These are phyloP conservation scores for Dryobota labecula DNA, from an alignment of 2,888 invertebrate species.

Conservation along the genomic window DNA sequence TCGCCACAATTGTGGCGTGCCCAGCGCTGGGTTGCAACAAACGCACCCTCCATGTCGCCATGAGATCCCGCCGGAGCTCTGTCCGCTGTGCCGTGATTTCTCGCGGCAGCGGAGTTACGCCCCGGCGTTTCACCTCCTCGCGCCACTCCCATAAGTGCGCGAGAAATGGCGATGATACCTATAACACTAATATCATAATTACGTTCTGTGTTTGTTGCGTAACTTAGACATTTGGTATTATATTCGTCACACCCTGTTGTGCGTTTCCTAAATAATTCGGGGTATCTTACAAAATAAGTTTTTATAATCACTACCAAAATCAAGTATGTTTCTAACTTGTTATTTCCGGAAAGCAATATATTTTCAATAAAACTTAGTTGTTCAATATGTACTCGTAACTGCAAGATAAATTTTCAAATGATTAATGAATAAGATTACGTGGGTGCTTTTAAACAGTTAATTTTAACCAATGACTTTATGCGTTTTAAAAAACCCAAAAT, in stretches of 20 bases:
- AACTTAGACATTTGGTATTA: neutral
- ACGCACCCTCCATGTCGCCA: too few species aligned
- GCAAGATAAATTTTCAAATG: neutral
- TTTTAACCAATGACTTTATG: neutral
- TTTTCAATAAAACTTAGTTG: slow-evolving; percentile 23
- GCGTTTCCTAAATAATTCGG: neutral
- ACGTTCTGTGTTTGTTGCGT: slow-evolving; percentile 8
- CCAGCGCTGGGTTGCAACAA: too few species aligned
- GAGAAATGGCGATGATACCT: slow-evolving; percentile 3
- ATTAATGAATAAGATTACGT: neutral
- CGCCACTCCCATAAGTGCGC: too few species aligned
- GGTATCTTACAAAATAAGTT: neutral
- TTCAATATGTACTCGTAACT: neutral
- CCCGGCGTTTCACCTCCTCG: too few species aligned
- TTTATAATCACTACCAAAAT: neutral
- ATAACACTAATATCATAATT: slow-evolving; percentile 13
- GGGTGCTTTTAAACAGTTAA: neutral
- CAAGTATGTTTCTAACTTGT: neutral
- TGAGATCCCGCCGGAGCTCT: too few species aligned
- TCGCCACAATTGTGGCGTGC: too few species aligned
- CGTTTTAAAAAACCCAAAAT: neutral
- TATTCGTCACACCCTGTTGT: neutral
- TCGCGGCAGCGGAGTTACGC: too few species aligned
- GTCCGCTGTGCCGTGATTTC: too few species aligned
- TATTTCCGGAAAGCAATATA: slow-evolving; percentile 41